Evolutionary conservation across 2,888 invertebrate genomes (phyloP).

Genomic region (Cylindroiulus punctatus): DNA sequence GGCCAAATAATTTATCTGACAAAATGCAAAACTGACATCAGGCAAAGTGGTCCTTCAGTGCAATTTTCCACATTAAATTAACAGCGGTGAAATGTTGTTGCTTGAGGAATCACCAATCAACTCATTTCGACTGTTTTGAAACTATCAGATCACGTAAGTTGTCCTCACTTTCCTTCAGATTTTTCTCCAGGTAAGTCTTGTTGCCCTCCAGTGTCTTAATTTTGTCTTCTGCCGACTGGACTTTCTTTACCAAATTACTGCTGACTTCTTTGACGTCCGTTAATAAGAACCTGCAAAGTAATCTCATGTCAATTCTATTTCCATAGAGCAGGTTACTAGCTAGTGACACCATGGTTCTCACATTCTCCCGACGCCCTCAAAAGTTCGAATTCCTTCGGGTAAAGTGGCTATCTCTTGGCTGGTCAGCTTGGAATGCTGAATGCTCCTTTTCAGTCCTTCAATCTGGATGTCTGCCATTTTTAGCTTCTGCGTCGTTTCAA

Average conservation of each 20-base stretch:
- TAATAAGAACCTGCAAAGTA: conserved; percentile 72
- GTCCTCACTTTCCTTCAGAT: conserved; percentile 84
- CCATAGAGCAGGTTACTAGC: neutral
- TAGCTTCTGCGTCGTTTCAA: conserved; percentile 82
- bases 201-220: conserved; percentile 78
- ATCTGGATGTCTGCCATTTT: conserved; percentile 82
- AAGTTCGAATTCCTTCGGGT: conserved; percentile 75
- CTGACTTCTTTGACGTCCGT: conserved; percentile 75
- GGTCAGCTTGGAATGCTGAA: conserved; percentile 78
- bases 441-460: conserved; percentile 74
- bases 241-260: conserved; percentile 72
- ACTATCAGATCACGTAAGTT: conserved; percentile 80
- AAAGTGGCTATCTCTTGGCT: conserved; percentile 73
- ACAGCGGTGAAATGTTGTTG: neutral
- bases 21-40: too few species aligned
- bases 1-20: too few species aligned
- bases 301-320: neutral
- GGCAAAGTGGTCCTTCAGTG: too few species aligned
- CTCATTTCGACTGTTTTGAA: conserved; percentile 57
- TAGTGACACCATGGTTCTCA: conserved; percentile 61
- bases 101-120: neutral
- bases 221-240: conserved; percentile 70
- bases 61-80: neutral
- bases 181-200: conserved; percentile 82
- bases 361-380: conserved; percentile 86